Evolutionary conservation across 2,888 invertebrate species (phyloP).

Genomic region (Hyposoter dolosus): DNA sequence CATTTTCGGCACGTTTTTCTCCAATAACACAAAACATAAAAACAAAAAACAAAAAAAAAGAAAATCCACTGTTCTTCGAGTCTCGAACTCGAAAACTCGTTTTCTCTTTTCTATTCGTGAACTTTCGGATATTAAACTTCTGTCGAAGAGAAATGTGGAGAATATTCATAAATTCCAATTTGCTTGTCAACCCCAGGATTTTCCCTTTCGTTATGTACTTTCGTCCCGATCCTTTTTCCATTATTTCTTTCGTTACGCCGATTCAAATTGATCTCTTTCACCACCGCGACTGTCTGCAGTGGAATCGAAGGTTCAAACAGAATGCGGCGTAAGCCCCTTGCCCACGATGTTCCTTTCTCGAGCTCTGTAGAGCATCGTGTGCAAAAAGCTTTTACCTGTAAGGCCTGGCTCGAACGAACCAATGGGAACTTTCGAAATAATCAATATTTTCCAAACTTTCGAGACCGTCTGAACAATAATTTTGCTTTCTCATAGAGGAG

Average conservation of each 20-base stretch:
- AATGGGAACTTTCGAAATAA: neutral
- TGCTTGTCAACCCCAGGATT: slow-evolving; percentile 73
- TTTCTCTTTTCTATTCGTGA: slow-evolving; percentile 29
- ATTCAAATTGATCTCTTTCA: slow-evolving; percentile 10
- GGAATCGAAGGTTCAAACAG: neutral
- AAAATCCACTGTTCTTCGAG: neutral
- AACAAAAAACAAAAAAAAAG: slow-evolving; percentile 24
- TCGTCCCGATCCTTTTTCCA: slow-evolving; percentile 33
- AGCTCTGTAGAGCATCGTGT: neutral
- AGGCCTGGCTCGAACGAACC: neutral
- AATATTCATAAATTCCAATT: slow-evolving; percentile 76
- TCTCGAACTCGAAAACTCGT: neutral
- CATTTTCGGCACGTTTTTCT: neutral
- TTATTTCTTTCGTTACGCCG: slow-evolving; percentile 13
- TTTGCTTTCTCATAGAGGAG: too few relatives aligned
- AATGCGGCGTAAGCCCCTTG: neutral
- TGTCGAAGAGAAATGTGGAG: slow-evolving; percentile 50
- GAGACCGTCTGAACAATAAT: too few relatives aligned
- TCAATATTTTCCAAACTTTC: neutral
- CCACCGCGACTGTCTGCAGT: neutral
- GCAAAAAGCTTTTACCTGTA: neutral
- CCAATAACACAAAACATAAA: slow-evolving; percentile 11
- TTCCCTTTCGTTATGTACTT: slow-evolving; percentile 33
- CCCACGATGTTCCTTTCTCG: neutral
- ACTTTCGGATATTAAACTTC: slow-evolving; percentile 55